Percentiles rank a stretch among this genome's conserved stretches.
phyloP scores from a whole-genome alignment of 2,888 invertebrate genomes.

The Choristoneura rosaceana region DNA sequence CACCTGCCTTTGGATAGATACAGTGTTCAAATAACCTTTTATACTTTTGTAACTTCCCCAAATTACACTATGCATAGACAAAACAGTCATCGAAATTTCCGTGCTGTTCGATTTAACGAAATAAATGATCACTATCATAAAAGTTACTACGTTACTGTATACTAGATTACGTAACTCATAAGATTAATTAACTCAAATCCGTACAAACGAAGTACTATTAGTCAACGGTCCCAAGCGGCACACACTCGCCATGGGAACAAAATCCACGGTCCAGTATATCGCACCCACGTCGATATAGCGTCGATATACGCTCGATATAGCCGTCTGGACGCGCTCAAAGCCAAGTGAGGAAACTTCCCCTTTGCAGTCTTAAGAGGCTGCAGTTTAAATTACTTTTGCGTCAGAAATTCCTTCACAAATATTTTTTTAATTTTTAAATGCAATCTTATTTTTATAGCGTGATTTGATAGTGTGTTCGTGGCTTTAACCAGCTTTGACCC shows the following conservation, averaged over 20 bases:
- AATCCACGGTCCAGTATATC: slow-evolving; percentile 14
- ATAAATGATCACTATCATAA: too few relatives aligned
- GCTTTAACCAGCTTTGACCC: too few relatives aligned
- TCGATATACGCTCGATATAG: slow-evolving; percentile 30
- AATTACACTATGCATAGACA: too few relatives aligned
- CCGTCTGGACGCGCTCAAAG: slow-evolving; percentile 25
- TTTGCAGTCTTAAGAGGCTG: slow-evolving; percentile 30
- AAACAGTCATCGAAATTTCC: too few relatives aligned
- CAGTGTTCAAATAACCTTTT: too few relatives aligned
- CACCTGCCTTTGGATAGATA: too few relatives aligned
- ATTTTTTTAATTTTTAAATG: background rate
- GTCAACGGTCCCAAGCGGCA: slow-evolving; percentile 35
- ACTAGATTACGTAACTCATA: background rate
- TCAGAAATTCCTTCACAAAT: slow-evolving; percentile 3
- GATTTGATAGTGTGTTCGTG: too few relatives aligned
- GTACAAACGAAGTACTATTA: slow-evolving; percentile 35
- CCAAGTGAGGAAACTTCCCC: slow-evolving; percentile 24
- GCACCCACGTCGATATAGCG: slow-evolving; percentile 7
- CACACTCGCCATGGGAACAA: slow-evolving; percentile 26
- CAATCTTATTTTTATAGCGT: background rate
- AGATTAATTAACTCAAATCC: slow-evolving; percentile 39
- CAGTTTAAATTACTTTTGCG: slow-evolving; percentile 31
- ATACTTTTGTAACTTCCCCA: too few relatives aligned
- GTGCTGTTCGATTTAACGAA: too few relatives aligned
- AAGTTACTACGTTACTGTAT: too few relatives aligned